phyloP scores from a whole-genome alignment of 2,888 invertebrate genomes.

The Dendrolimus pini region DNA sequence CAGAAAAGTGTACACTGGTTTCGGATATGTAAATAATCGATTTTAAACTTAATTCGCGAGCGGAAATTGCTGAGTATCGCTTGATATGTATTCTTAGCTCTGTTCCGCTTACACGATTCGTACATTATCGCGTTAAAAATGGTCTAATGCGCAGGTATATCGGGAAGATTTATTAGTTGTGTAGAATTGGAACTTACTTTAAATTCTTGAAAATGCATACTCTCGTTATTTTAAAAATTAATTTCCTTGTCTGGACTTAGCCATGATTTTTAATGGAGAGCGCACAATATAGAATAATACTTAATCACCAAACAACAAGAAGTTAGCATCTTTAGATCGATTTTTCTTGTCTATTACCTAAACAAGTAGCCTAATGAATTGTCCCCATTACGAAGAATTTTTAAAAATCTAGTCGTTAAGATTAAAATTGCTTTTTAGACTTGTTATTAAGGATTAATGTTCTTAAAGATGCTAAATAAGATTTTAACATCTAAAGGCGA shows the following conservation, averaged over 20 bases:
- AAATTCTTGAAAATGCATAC: too few relatives aligned
- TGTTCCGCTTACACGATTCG: too few relatives aligned
- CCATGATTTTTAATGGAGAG: not conserved
- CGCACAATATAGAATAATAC: conserved; percentile 20
- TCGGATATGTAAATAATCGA: too few relatives aligned
- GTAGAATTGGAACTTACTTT: too few relatives aligned
- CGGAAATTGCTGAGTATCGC: too few relatives aligned
- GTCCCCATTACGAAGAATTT: conserved; percentile 33
- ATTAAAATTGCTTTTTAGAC: conserved; percentile 24
- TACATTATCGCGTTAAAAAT: too few relatives aligned
- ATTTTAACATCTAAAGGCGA: not conserved
- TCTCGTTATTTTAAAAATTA: too few relatives aligned
- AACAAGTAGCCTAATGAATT: conserved; percentile 33
- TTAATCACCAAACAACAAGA: conserved; percentile 1
- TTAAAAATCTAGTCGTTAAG: conserved; percentile 35
- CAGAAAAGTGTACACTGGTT: too few relatives aligned
- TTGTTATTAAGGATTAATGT: not conserved
- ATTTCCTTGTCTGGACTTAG: not conserved
- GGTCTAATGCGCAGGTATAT: too few relatives aligned
- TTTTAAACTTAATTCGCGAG: too few relatives aligned
- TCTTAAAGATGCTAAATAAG: not conserved
- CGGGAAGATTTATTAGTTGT: too few relatives aligned
- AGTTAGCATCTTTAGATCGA: not conserved
- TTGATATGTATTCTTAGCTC: too few relatives aligned
- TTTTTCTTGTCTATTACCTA: conserved; percentile 17